phyloP scores from a whole-genome alignment of 1,140 invertebrate species.

The Pseudomyrmex dendroicus region DNA sequence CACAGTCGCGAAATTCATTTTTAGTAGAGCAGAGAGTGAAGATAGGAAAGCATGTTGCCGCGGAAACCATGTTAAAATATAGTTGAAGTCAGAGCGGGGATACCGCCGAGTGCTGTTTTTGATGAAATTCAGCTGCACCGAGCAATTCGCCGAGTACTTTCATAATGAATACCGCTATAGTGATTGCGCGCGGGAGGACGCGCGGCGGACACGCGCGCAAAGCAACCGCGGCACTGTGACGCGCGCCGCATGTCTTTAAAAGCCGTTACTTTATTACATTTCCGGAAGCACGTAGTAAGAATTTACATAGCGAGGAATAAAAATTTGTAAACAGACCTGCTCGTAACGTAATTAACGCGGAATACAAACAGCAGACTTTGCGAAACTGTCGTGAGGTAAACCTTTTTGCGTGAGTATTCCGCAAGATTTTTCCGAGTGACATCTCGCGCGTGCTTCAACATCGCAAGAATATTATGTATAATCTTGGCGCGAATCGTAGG shows the following conservation, averaged over 20 bases:
- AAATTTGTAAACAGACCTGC: conserved; percentile 18
- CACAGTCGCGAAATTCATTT: conserved; percentile 20
- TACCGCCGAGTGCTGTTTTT: conserved; percentile 47
- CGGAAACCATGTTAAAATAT: conserved; percentile 43
- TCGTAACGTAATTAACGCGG: conserved; percentile 48
- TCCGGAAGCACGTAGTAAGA: conserved; percentile 14
- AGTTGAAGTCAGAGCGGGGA: conserved; percentile 30
- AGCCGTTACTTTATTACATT: conserved; percentile 54
- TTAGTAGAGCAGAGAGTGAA: background rate
- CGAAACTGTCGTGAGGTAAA: conserved; percentile 10
- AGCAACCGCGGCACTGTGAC: background rate
- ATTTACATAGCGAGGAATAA: conserved; percentile 12
- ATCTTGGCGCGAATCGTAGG: conserved; percentile 13
- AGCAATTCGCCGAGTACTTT: conserved; percentile 58
- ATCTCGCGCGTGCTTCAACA: background rate
- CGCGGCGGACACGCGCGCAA: conserved; percentile 13
- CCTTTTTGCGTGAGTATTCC: background rate
- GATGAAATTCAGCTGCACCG: conserved; percentile 55
- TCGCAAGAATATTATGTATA: background rate
- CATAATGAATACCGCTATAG: conserved; percentile 57
- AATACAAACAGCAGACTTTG: conserved; percentile 9
- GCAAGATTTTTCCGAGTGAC: background rate
- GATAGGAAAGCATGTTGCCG: background rate
- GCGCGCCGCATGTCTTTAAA: conserved; percentile 31
- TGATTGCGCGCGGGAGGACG: conserved; percentile 32